Base-by-base conservation (phyloP, 2,797 vertebrate genomes). In the Semotilus atromaculatus region DNA sequence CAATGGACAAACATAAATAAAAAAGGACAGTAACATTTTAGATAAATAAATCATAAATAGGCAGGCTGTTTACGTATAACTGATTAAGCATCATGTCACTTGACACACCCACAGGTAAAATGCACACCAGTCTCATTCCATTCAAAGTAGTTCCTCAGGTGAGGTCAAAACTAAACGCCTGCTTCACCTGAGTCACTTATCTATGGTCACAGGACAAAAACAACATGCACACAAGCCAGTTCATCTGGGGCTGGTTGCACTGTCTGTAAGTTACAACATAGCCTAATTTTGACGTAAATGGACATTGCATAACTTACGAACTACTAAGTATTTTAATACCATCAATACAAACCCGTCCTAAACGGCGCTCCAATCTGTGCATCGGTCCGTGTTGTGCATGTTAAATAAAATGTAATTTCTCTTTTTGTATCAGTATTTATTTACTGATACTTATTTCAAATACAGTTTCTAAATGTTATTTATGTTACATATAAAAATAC, bases 111-210 rank as follows among this genome's bases (percentile, higher is more conserved):
- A 84, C 78, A 21, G 55, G 18, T 86, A 80, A 89, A 90, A 92
- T 91, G 89, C 45, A 71, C 51, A 68, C 86, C n/a, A 85, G 84
- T 88, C 80, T 92, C 91, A 91, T 87, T 90, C 90, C 89, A 89
- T 86, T 89, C 77, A 80, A 36, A 80, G 73, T 36, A 82, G 67
- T 55, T 87, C 29, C 67, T 75, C 75, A 68, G 72, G 19, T 38
- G 72, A 74, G 26, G n/a, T 26, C 67, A 51, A 45, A 77, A 29
- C 29, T 36, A 51, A 51, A 77, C 2, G 26, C 45, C 18, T 68
- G 31, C 40, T 86, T 70, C 58, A 38, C 60, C 70, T 60, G 72
- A 80, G 62, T 84, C 78, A 86, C 75, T 73, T 79, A 55, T 45
- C 58, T 23, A 67, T 7, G 38, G 14, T 48, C 36, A 68, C 14